These are phyloP conservation scores for Drosophila nr. perissopoda DNA, from an alignment of 2,888 invertebrate species.

Conservation along the genomic window DNA sequence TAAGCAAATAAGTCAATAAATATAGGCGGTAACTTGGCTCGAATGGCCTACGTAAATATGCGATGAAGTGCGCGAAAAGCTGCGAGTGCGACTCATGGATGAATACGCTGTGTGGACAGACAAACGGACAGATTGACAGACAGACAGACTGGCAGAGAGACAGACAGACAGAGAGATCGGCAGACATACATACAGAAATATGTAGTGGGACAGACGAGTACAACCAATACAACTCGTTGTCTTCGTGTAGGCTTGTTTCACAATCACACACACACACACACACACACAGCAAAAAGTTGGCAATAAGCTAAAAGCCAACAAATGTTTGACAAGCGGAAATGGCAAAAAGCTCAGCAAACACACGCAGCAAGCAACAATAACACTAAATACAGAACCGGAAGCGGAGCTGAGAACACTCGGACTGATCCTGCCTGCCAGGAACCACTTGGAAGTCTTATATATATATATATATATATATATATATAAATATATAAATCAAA, in stretches of 20 bases:
- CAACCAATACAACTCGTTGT: conserved; percentile 51
- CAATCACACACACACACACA: conserved; percentile 48
- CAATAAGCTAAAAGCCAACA: conserved; percentile 78
- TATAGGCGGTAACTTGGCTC: conserved; percentile 77
- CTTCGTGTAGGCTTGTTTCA: conserved; percentile 72
- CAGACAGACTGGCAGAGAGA: conserved; percentile 1
- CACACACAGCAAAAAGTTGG: conserved; percentile 47
- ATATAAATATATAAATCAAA: too few relatives aligned
- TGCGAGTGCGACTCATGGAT: conserved; percentile 45
- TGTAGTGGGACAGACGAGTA: conserved; percentile 38
- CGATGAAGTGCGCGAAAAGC: conserved; percentile 72
- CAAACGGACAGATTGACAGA: conserved; percentile 8
- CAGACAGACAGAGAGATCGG: conserved; percentile 2
- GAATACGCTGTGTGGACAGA: conserved; percentile 40
- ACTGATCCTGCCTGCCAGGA: conserved; percentile 20
- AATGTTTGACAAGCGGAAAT: conserved; percentile 79
- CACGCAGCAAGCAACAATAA: conserved; percentile 32
- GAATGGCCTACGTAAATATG: conserved; percentile 77
- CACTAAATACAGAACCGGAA: conserved; percentile 29
- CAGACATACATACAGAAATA: conserved; percentile 14
- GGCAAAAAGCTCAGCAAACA: conserved; percentile 59
- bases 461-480: neutral
- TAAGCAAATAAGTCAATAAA: conserved; percentile 78
- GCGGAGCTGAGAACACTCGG: neutral
- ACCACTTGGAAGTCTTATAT: neutral